Base-by-base conservation (phyloP, 1,140 invertebrate species). In the Eurytemora carolleeae region DNA sequence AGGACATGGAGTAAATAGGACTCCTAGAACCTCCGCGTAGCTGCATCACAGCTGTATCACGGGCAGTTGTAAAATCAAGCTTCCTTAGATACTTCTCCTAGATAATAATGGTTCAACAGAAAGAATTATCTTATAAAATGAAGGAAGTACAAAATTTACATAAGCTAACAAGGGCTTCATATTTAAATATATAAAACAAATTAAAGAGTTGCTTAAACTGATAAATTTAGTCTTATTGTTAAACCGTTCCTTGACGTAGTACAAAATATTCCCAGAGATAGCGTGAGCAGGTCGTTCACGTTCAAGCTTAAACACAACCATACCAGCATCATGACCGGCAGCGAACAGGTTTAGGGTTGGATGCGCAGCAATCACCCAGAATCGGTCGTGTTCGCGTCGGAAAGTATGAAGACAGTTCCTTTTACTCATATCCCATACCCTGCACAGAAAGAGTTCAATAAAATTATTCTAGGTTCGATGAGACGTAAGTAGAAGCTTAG, bases 361-460 rank as follows among this genome's bases (percentile, higher is more conserved):
- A 77, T 99, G 95, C 0, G 88, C 83, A 2, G 85, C 81, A 55
- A 99, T 75, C 0, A 98, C 86, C 94, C 94, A 98, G 24, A 64
- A 97, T 68, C 92, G 77, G 68, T 98, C 95, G 71, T 96, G 83
- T 70, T 99, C 95, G 57, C 94, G 78, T 15, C 89, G 75, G 75
- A 95, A 96, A 2, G 93, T 96, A 67, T 97, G 86, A 15, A 99
- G 73, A 69, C 91, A 96, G n/a, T 87, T 89, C 26, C 94, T 77
- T 74, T 98, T 98, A 17, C 86, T 86, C 85, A 98, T 90, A 72
- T 98, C 95, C 96, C 96, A 99, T 1, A 99, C 89, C 3, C 94
- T 44, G n/a, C 31, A 44, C n/a, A 44, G 31, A n/a, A 12, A 44
- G n/a, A n/a, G n/a, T n/a, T n/a, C n/a, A n/a, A n/a, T n/a, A n/a